Base-by-base conservation (phyloP, 2,797 vertebrate genomes). In the Ispidina picta region DNA sequence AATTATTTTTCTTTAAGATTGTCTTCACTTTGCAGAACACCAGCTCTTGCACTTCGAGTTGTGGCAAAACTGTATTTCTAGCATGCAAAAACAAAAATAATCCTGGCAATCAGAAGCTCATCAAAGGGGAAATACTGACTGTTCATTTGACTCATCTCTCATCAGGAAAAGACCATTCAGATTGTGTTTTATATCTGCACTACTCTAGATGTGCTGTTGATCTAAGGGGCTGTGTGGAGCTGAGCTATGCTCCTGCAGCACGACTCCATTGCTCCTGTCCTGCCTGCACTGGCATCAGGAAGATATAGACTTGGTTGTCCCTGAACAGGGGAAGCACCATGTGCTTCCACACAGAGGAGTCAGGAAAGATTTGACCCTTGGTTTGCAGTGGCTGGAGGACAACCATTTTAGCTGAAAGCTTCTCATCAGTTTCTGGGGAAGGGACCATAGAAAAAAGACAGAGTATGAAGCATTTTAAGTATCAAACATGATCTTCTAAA, bases 31-130 rank as follows among this genome's bases (percentile, higher is more conserved):
- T 65, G 41, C 62, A 80, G 81, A 88, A 62, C 25, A 16, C 8
- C 6, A 41, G 18, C 23, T 66, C 75, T 84, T 63, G 35, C 25
- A 39, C 65, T 91, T 86, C 62, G 65, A 59, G 86, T 64, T 12
- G 29, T 2, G 6, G 28, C 59, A 74, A 65, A 88, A 80, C 19
- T 23, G 6, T 52, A 41, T 82, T 76, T 83, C 20, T 46, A 52
- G 66, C 20, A 15, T 8, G 48, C 48, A 80, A 68, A 87, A 86
- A 46, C 44, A 55, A 78, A 94, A 93, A 72, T 29, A 72, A 88
- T 78, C 68, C 51, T 10, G 17, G 25, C 62, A 51, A 33, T 80
- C 86, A 91, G 69, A 63, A 89, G 39, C 22, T 90, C 65, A 72
- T 87, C 33, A 63, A 70, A 79, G 41, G 43, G 35, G 51, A 79